Evolutionary conservation across 2,113 vertebrate species (phyloP), one percentile per base, ranked within the genome.

Genomic region (Vimba vimba): DNA sequence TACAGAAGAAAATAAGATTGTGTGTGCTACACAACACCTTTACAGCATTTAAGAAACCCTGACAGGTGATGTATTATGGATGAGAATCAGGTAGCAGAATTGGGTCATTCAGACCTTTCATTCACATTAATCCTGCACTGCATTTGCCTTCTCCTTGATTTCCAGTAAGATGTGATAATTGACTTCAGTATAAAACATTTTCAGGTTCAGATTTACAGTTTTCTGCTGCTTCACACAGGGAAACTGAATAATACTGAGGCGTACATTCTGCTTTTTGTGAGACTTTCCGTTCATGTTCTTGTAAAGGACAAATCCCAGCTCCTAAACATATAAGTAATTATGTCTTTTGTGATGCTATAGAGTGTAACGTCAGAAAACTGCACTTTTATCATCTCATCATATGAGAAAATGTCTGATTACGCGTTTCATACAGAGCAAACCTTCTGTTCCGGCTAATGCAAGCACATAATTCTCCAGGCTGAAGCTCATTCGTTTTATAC

Each of bases 71-170:
- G 13, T 5, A 80, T 82, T 82, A 52, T 69, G 19, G 43, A 52
- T 66, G 45, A 64, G 60, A 69, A 82, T 52, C 27, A 55, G 39
- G 17, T 33, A 30, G 17, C 25, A 78, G 27, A 69, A 52, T 45
- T 36, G 80, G 80, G 64, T 82, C 25, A 82, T 33, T 82, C 64
- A 82, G 47, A 82, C 80, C 64, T 55, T 30, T 82, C 45, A 36
- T 66, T 69, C 75, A 78, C 27, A 36, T 33, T 23, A 82, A 82
- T 69, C 45, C 45, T 82, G 19, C 27, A 52, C 62, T 82, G 25
- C 45, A 69, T 27, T 69, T 82, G 5, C 4, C 27, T 33, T 82
- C 45, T 30, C 60, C 13, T 30, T 62, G 12, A 52, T 68, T 68
- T 82, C 27, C 12, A 11, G 27, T 47, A 5, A 69, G 45, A 69